A percentile compares a stretch with the other conserved stretches of the same genome.
Conservation (phyloP, 92 coral and sea anemone species). For the Epizoanthus ramosus region DNA sequence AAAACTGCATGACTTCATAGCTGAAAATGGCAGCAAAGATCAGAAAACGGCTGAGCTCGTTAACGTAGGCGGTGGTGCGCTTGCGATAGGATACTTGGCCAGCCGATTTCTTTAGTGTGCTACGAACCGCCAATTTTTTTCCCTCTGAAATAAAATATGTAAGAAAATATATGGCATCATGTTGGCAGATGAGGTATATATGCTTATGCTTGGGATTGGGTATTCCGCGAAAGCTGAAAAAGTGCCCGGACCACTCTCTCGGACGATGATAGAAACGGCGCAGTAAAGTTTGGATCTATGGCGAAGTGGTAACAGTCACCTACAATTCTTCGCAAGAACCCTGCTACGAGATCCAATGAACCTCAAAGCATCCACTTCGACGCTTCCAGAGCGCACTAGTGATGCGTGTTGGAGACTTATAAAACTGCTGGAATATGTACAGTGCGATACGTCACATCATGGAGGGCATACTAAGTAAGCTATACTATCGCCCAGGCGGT, state of each 20-base stretch:
- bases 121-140: not conserved
- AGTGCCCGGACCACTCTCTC: conserved; percentile 33
- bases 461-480: not conserved
- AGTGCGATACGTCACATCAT: not conserved
- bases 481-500: not conserved
- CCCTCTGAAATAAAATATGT: not conserved
- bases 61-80: not conserved
- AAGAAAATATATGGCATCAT: conserved; percentile 2
- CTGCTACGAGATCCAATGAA: conserved; percentile 4
- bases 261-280: conserved; percentile 21
- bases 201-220: conserved; percentile 25
- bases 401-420: conserved; percentile 23
- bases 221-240: conserved; percentile 25
- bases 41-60: not conserved
- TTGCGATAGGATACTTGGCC: conserved; percentile 7
- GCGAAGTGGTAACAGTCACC: conserved; percentile 14
- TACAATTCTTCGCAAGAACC: conserved; percentile 5
- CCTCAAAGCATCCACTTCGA: not conserved
- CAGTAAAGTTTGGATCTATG: conserved; percentile 25
- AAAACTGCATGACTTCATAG: not conserved
- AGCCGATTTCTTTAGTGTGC: conserved; percentile 26
- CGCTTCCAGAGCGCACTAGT: conserved; percentile 28
- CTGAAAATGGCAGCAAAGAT: not conserved
- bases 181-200: conserved; percentile 33
- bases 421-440: conserved; percentile 22